Evolutionary conservation across 2,797 vertebrate species (phyloP).

Genomic region (Sebastiscus tertius): DNA sequence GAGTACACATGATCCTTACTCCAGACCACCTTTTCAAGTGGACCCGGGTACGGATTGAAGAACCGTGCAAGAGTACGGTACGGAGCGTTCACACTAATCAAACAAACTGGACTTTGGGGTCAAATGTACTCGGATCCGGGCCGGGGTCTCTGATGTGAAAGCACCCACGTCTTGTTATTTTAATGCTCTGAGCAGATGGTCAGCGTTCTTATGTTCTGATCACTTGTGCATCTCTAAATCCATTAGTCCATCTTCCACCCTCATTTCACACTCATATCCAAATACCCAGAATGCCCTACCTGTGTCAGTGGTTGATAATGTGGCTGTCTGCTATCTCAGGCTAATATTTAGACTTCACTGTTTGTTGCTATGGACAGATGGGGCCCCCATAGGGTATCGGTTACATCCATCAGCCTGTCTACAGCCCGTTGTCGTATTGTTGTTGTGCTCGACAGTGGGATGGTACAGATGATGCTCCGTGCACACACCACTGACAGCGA

Average conservation of each 20-base stretch:
- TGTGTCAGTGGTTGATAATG: not conserved
- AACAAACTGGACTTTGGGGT: too few species aligned
- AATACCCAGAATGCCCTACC: not conserved
- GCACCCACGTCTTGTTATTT: not conserved
- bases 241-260: not conserved
- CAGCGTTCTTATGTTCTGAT: not conserved
- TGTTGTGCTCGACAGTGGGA: not conserved
- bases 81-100: too few species aligned
- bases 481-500: not conserved
- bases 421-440: not conserved
- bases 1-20: too few species aligned
- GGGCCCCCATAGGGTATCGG: not conserved
- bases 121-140: too few species aligned
- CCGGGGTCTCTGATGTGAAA: too few species aligned
- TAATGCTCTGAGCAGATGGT: not conserved
- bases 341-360: not conserved
- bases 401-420: not conserved
- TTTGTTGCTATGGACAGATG: not conserved
- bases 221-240: not conserved
- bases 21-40: too few species aligned
- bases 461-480: not conserved
- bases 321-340: not conserved
- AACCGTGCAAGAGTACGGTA: too few species aligned
- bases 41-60: too few species aligned
- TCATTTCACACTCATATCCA: not conserved